These are phyloP conservation scores for Rhizomys pruinosus DNA, from an alignment of 2,113 vertebrate genomes.

Conservation along the genomic window DNA sequence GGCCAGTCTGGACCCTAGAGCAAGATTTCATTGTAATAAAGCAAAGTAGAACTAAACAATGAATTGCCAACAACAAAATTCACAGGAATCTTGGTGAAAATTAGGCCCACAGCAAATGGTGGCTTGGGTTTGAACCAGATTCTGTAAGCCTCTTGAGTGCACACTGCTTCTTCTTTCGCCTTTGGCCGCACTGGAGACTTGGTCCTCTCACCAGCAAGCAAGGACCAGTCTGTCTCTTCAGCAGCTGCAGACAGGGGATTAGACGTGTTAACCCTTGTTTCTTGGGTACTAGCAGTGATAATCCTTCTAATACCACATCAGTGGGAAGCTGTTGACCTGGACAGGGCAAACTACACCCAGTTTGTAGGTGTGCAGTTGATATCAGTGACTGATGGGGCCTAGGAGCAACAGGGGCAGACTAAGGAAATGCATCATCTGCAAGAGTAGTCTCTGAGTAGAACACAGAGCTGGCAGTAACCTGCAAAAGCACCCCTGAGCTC, in stretches of 20 bases:
- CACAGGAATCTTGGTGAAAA: background rate
- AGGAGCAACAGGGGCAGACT: background rate
- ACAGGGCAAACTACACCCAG: background rate
- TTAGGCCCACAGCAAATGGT: fast-evolving
- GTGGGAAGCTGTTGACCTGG: background rate
- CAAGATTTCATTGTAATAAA: background rate
- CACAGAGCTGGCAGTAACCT: background rate
- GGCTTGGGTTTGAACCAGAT: too few relatives aligned
- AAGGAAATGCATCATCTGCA: background rate
- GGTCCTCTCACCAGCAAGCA: background rate
- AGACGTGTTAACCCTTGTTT: background rate
- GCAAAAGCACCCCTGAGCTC: background rate
- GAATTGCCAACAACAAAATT: background rate
- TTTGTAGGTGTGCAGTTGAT: background rate
- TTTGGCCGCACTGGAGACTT: background rate
- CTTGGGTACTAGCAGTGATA: background rate
- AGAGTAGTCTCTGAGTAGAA: background rate
- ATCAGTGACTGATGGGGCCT: background rate
- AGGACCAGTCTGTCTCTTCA: too few relatives aligned
- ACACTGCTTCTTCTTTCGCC: fast-evolving
- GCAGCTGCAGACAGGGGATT: background rate
- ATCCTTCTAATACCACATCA: background rate
- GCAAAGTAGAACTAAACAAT: background rate
- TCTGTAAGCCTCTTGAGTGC: background rate
- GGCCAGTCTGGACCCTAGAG: background rate